These are phyloP conservation scores for Sprattus sprattus DNA, from an alignment of 2,113 vertebrate genomes.

Conservation along the genomic window DNA sequence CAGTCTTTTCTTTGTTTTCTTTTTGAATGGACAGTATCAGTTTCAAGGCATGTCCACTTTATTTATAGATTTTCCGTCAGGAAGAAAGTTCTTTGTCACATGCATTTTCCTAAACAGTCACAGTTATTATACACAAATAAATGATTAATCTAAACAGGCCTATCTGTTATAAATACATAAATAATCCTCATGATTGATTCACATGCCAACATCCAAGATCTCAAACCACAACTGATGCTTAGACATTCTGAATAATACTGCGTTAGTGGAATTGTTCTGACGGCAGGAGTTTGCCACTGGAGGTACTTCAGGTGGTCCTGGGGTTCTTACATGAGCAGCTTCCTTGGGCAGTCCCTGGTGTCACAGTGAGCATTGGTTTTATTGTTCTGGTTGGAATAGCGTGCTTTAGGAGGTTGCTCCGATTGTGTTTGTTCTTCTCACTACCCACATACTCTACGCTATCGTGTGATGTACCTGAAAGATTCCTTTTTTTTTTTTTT, in stretches of 20 bases:
- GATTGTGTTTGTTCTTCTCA: neutral
- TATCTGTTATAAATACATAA: neutral
- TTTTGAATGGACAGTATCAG: conserved; percentile 1
- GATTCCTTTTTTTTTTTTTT: neutral
- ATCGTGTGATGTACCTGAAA: neutral
- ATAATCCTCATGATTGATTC: neutral
- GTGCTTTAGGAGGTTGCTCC: neutral
- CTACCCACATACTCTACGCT: neutral
- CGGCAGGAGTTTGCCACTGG: neutral
- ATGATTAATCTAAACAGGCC: neutral
- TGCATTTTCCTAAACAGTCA: neutral
- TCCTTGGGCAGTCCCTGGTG: neutral
- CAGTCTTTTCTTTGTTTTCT: neutral
- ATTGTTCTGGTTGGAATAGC: neutral
- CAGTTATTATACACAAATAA: neutral
- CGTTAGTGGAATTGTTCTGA: neutral
- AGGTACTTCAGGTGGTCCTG: neutral
- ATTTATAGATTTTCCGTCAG: neutral
- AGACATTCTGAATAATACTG: neutral
- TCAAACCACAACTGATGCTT: neutral
- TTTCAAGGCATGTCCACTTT: neutral
- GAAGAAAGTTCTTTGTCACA: neutral
- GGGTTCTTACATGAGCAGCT: neutral
- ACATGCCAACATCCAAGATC: neutral
- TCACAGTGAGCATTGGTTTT: neutral